Percentiles rank a stretch among this genome's conserved stretches.
Conservation (phyloP, 2,113 vertebrate genomes). For the Phaethon lepturus region DNA sequence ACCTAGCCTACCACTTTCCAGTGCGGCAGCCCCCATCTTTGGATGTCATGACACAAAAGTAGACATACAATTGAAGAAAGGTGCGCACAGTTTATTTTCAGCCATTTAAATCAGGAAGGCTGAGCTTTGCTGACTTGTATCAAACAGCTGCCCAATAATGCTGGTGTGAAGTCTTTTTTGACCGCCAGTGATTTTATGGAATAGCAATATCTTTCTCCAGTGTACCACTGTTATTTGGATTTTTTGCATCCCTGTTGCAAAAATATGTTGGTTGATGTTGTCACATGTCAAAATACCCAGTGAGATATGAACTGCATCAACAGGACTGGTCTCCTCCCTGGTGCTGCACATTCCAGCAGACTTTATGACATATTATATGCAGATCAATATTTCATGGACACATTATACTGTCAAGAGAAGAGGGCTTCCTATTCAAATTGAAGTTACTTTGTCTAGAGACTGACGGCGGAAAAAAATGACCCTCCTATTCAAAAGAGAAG, state of each 20-base stretch:
- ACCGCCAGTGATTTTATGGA: background rate
- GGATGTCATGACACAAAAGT: background rate
- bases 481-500: background rate
- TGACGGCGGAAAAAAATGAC: background rate
- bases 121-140: background rate
- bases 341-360: background rate
- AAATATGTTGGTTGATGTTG: conserved; percentile 14
- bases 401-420: background rate
- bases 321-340: background rate
- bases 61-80: background rate
- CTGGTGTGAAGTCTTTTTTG: background rate
- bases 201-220: background rate
- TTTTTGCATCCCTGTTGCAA: background rate
- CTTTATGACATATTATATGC: background rate
- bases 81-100: background rate
- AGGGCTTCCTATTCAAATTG: conserved; percentile 10
- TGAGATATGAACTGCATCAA: conserved; percentile 29
- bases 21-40: background rate
- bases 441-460: background rate
- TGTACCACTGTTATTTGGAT: background rate
- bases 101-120: background rate
- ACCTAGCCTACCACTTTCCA: background rate
- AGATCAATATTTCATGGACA: conserved; percentile 61
- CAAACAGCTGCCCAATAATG: background rate
- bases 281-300: conserved; percentile 40